Evolutionary conservation across 2,888 invertebrate genomes (phyloP).

Genomic region (Cataglyphis albicans): DNA sequence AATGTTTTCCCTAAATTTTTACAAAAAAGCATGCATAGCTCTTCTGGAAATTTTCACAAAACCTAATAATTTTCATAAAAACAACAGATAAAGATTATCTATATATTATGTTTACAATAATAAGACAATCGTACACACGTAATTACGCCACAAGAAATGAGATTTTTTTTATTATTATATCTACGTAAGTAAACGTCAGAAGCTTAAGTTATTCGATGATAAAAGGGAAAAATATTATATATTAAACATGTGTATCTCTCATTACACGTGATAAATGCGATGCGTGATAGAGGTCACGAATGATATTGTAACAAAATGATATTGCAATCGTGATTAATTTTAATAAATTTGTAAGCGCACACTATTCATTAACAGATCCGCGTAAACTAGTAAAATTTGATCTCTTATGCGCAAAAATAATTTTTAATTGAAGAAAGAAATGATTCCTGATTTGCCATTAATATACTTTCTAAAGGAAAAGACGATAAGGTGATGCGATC

Average conservation of each 20-base stretch:
- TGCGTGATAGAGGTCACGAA: constrained; percentile 68
- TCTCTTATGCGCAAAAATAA: not conserved
- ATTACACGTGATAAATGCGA: constrained; percentile 64
- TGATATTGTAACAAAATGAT: constrained; percentile 46
- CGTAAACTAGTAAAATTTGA: not conserved
- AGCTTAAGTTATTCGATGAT: constrained; percentile 46
- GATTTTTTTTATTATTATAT: constrained; percentile 40
- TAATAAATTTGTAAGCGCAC: not conserved
- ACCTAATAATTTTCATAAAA: not conserved
- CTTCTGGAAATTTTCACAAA: not conserved
- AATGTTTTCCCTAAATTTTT: not conserved
- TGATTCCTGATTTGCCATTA: not conserved
- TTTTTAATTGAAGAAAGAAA: constrained; percentile 7
- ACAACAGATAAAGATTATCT: not conserved
- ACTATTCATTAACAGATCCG: not conserved
- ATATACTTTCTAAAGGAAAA: not conserved
- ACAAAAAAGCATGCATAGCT: not conserved
- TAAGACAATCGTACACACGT: not conserved
- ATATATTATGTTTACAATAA: constrained; percentile 30
- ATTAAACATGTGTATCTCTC: constrained; percentile 48
- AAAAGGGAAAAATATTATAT: constrained; percentile 39
- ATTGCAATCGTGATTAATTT: not conserved
- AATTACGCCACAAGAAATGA: not conserved
- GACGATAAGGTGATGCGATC: not conserved
- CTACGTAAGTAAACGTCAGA: constrained; percentile 44